Evolutionary conservation across 2,888 invertebrate species (phyloP).

Genomic region (Brachypterus glaber): DNA sequence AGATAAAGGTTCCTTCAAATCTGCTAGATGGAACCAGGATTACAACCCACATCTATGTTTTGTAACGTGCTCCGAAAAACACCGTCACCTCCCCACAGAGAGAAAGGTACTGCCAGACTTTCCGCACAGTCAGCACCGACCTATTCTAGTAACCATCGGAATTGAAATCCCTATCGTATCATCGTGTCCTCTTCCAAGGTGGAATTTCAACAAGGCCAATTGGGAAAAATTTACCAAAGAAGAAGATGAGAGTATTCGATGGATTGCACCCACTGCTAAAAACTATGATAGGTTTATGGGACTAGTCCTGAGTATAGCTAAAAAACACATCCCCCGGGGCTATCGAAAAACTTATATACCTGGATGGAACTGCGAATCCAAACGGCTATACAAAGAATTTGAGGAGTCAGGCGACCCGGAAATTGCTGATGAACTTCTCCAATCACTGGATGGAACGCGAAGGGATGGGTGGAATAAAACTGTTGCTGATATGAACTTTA

Average conservation of each 20-base stretch:
- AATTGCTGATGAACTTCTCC: conserved; percentile 14
- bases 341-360: too few species aligned
- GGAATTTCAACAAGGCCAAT: too few species aligned
- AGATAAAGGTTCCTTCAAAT: conserved; percentile 1
- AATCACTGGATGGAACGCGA: conserved; percentile 11
- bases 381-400: too few species aligned
- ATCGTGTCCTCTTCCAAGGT: conserved; percentile 1
- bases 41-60: conserved; percentile 6
- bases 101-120: conserved; percentile 1
- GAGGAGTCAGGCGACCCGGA: conserved; percentile 13
- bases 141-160: conserved; percentile 2
- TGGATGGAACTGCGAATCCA: too few species aligned
- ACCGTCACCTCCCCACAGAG: background rate
- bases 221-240: too few species aligned
- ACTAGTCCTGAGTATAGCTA: too few species aligned
- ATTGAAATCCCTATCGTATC: background rate
- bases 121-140: conserved; percentile 4
- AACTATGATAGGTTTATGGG: too few species aligned
- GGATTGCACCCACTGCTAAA: too few species aligned
- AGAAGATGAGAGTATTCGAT: too few species aligned
- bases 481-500: conserved; percentile 12
- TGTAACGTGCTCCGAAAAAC: too few species aligned
- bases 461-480: conserved; percentile 12
- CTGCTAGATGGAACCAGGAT: conserved; percentile 1
- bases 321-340: too few species aligned